Conservation (phyloP, 2,797 vertebrate genomes). For the Parambassis ranga region DNA sequence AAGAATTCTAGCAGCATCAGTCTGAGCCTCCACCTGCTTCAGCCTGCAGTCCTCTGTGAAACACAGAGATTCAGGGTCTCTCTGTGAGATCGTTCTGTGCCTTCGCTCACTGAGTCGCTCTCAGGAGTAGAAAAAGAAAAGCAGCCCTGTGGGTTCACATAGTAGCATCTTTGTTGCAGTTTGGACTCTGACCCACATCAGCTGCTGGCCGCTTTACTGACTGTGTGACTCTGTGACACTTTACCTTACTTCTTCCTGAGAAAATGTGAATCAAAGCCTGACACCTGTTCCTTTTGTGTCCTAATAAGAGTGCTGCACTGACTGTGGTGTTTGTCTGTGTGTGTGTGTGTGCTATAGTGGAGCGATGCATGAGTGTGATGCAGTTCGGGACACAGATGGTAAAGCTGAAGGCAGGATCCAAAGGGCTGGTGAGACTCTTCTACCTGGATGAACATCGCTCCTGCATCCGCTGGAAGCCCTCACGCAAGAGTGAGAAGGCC, state of each 20-base stretch:
- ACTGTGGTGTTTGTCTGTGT: slow-evolving; percentile 27
- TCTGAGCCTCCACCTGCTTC: slow-evolving; percentile 29
- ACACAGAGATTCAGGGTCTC: slow-evolving; percentile 18
- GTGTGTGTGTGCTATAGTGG: slow-evolving; percentile 82
- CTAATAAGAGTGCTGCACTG: slow-evolving; percentile 32
- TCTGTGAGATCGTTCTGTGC: slow-evolving; percentile 12
- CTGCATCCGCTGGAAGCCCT: slow-evolving; percentile 97
- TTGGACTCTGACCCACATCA: slow-evolving; percentile 48
- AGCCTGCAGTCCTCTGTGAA: slow-evolving; percentile 10
- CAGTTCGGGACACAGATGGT: slow-evolving; percentile 99
- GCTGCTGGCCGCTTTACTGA: slow-evolving; percentile 21
- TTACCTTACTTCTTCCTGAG: slow-evolving; percentile 42
- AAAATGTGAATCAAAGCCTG: slow-evolving; percentile 27
- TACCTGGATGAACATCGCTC: slow-evolving; percentile 98
- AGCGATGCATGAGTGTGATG: slow-evolving; percentile 99
- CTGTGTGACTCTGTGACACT: slow-evolving; percentile 38
- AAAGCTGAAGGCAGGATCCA: slow-evolving; percentile 94
- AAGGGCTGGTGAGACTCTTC: slow-evolving; percentile 95
- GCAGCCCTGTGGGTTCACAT: slow-evolving; percentile 58
- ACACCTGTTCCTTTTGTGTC: slow-evolving; percentile 58
- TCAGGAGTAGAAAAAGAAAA: slow-evolving; percentile 54
- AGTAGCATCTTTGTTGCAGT: slow-evolving; percentile 60
- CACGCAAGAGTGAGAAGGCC: slow-evolving; percentile 96
- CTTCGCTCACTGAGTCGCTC: slow-evolving; percentile 35
- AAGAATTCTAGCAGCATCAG: not conserved